phyloP scores from a whole-genome alignment of 2,113 vertebrate species.

The Thalassarche chlororhynchos region DNA sequence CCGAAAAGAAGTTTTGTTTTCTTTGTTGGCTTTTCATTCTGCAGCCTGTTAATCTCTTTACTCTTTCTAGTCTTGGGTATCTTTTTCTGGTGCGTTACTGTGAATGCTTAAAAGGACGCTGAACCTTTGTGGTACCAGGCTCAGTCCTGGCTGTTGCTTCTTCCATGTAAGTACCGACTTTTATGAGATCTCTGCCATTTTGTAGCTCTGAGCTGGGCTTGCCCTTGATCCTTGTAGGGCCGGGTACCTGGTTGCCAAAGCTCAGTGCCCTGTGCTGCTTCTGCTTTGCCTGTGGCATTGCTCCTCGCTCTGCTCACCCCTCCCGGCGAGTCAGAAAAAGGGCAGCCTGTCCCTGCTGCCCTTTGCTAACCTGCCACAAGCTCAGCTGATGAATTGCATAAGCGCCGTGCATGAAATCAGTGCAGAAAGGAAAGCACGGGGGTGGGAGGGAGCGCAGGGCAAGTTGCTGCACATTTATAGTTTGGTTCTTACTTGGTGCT shows the following conservation, averaged over 20 bases:
- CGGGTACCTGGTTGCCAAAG: not conserved
- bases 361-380: not conserved
- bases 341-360: not conserved
- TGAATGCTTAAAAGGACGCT: not conserved
- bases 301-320: not conserved
- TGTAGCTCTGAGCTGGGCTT: not conserved
- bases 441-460: accelerated
- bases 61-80: not conserved
- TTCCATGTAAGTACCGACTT: accelerated
- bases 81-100: not conserved
- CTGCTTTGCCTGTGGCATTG: not conserved
- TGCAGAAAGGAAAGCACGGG: not conserved
- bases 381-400: not conserved
- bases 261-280: not conserved
- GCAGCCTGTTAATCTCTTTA: not conserved
- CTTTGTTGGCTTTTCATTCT: not conserved
- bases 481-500: not conserved
- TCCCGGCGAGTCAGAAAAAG: not conserved
- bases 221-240: not conserved
- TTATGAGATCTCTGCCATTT: not conserved
- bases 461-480: not conserved
- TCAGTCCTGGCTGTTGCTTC: not conserved
- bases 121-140: not conserved
- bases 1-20: not conserved
- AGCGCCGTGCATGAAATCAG: not conserved